These are phyloP conservation scores for Gryllus bimaculatus DNA, from an alignment of 1,140 invertebrate genomes.

Conservation along the genomic window DNA sequence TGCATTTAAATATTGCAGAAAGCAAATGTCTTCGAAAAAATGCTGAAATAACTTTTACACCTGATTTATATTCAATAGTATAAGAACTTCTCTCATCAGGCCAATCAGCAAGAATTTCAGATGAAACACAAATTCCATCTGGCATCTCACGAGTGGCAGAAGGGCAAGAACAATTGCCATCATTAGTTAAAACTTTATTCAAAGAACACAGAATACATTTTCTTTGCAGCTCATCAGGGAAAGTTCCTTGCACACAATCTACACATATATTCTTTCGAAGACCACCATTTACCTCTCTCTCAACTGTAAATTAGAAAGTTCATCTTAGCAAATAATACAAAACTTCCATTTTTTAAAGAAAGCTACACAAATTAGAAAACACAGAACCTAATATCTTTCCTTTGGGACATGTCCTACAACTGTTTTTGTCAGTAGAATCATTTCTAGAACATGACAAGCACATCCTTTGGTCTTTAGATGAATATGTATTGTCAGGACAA, in stretches of 20 bases:
- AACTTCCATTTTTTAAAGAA: not conserved
- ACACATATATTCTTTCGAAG: slow-evolving; percentile 32
- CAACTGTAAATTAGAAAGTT: slow-evolving; percentile 29
- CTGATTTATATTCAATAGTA: slow-evolving; percentile 33
- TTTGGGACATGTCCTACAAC: slow-evolving; percentile 6
- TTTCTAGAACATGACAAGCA: slow-evolving; percentile 12
- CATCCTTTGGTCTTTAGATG: not conserved
- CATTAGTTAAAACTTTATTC: slow-evolving; percentile 9
- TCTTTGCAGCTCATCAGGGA: slow-evolving; percentile 32
- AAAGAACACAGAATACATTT: slow-evolving; percentile 38
- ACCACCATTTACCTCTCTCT: slow-evolving; percentile 35
- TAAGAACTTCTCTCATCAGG: slow-evolving; percentile 33
- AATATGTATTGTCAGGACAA: slow-evolving; percentile 10
- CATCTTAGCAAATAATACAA: not conserved
- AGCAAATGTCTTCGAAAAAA: slow-evolving; percentile 41
- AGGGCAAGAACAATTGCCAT: slow-evolving; percentile 28
- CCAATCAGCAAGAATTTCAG: slow-evolving; percentile 28
- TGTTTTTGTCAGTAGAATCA: not conserved
- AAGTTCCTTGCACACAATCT: slow-evolving; percentile 36
- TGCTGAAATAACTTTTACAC: slow-evolving; percentile 34
- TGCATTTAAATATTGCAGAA: slow-evolving; percentile 40
- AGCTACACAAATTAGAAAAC: not conserved
- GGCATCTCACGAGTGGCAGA: slow-evolving; percentile 26
- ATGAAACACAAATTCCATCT: slow-evolving; percentile 36
- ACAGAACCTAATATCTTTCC: slow-evolving; percentile 1